These are phyloP conservation scores for Ictalurus furcatus DNA, from an alignment of 2,113 vertebrate species.

Conservation along the genomic window DNA sequence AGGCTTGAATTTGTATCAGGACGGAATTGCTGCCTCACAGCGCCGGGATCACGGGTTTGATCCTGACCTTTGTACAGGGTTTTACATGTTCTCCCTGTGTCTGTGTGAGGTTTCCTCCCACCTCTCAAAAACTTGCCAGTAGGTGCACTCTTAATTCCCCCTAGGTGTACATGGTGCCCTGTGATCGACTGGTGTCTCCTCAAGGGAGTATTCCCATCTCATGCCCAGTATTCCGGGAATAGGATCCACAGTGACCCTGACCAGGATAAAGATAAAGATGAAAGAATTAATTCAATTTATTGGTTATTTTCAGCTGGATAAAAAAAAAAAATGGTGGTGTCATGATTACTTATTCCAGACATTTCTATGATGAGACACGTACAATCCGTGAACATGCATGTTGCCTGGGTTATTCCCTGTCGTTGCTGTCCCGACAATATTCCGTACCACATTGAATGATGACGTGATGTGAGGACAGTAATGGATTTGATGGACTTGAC, in stretches of 20 bases:
- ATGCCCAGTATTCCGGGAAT: background rate
- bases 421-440: background rate
- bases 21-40: background rate
- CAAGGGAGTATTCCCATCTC: background rate
- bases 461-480: background rate
- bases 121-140: background rate
- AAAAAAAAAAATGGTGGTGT: background rate
- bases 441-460: background rate
- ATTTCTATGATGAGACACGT: background rate
- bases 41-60: background rate
- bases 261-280: background rate
- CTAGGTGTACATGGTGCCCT: background rate
- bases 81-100: background rate
- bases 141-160: background rate
- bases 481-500: background rate
- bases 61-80: background rate
- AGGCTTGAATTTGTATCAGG: constrained; percentile 10
- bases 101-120: background rate
- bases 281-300: background rate
- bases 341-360: background rate
- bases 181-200: background rate
- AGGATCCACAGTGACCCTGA: background rate
- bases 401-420: background rate
- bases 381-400: background rate
- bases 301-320: background rate